Base-by-base conservation (phyloP, 92 coral and sea anemone genomes). In the Heteractis magnifica region DNA sequence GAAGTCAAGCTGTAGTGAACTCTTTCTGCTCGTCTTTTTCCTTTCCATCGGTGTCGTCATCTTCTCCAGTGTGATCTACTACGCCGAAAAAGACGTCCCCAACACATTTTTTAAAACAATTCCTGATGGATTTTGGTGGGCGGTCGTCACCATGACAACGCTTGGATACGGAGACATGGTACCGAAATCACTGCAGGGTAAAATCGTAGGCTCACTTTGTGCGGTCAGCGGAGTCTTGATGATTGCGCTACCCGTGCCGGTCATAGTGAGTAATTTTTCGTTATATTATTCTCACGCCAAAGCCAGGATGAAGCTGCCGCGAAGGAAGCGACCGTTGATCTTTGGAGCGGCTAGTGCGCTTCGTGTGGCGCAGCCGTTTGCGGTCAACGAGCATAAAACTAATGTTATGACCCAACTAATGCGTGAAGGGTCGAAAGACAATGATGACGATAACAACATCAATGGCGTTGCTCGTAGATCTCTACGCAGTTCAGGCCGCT, bases 91-190 rank as follows among this genome's bases (percentile, higher is more conserved):
- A 55, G 99, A 94, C 81, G 79, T 79, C 0, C 79, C 68, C 7
- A 13, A 65, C 48, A 86, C 90, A 0, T 86, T 89, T 73, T 97
- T 97, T 81, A 90, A 92, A 72, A 92, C 98, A 34, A 97, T 97
- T 81, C 99, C 99, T 65, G 93, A 92, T 58, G 90, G 96, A 18
- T 97, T 97, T 84, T 97, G 99, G 99, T 97, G 99, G 99, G 99
- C 99, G 21, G 98, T 97, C 4, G 97, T 97, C 64, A 97, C 99
- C 85, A 97, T 97, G 99, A 97, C 99, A 53, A 97, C 99, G 68
- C 88, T 97, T 5, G 99, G 99, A 26, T 97, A 97, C 56, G 99
- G 99, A 15, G 99, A 97, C 88, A 90, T 89, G 87, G 89, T 92
- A 10, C 99, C 99, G 15, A 77, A 72, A 51, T 88, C 94, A 14